phyloP scores from a whole-genome alignment of 2,113 vertebrate species.

The Gadus macrocephalus region DNA sequence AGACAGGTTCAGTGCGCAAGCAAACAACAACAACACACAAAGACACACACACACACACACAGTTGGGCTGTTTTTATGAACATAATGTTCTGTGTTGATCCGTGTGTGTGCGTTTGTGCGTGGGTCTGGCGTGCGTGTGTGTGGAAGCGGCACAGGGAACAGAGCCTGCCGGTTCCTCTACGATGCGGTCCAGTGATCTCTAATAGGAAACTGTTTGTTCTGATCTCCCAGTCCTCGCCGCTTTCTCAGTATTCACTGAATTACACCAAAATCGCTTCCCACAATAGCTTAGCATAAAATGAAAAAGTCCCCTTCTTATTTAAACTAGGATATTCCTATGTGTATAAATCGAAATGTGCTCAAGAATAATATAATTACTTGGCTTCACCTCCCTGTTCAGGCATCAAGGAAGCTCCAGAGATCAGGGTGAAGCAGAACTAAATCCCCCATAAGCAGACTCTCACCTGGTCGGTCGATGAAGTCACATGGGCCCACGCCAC shows the following conservation, averaged over 20 bases:
- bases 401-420: background rate
- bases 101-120: too few species aligned
- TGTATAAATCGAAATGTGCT: too few species aligned
- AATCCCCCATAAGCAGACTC: background rate
- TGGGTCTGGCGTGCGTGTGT: too few species aligned
- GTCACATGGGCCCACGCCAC: slow-evolving; percentile 79
- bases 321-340: too few species aligned
- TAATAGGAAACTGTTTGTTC: slow-evolving; percentile 43
- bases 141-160: slow-evolving; percentile 24
- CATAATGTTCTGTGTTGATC: slow-evolving; percentile 26
- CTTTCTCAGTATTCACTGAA: too few species aligned
- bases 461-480: slow-evolving; percentile 84
- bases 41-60: slow-evolving; percentile 36
- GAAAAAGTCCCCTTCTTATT: too few species aligned
- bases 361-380: too few species aligned
- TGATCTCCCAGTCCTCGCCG: background rate
- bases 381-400: background rate
- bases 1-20: background rate
- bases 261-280: slow-evolving; percentile 25
- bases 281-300: background rate
- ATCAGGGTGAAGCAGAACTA: background rate
- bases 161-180: slow-evolving; percentile 58
- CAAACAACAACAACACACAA: slow-evolving; percentile 19
- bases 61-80: too few species aligned
- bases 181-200: slow-evolving; percentile 55